Percentiles rank a stretch among this genome's conserved stretches.
Conservation (phyloP, 2,888 invertebrate genomes). For the Drosophila kokeensis region DNA sequence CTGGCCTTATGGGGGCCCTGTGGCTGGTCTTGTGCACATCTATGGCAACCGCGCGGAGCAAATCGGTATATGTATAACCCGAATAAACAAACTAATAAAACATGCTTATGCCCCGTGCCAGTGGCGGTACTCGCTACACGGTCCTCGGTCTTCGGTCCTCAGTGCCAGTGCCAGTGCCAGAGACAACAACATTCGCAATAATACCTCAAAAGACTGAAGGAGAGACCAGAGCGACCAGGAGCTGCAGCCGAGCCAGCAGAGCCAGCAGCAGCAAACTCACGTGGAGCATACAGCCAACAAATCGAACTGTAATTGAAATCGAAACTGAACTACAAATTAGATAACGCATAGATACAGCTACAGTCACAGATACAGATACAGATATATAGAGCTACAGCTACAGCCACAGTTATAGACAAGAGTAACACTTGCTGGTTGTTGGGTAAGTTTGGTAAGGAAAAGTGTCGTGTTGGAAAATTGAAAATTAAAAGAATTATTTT, state of each 20-base stretch:
- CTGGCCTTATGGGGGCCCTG: slow-evolving; percentile 4
- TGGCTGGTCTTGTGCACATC: slow-evolving; percentile 60
- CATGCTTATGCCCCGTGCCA: slow-evolving; percentile 59
- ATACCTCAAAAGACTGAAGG: slow-evolving; percentile 55
- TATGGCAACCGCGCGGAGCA: slow-evolving; percentile 83
- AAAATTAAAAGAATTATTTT: not conserved
- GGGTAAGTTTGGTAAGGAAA: slow-evolving; percentile 6
- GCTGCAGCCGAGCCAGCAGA: slow-evolving; percentile 38
- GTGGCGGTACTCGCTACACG: slow-evolving; percentile 13
- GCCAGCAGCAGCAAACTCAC: slow-evolving; percentile 24
- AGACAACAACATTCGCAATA: slow-evolving; percentile 30
- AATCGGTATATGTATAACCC: slow-evolving; percentile 81
- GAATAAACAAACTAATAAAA: slow-evolving; percentile 86
- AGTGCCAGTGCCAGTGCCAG: slow-evolving; percentile 6
- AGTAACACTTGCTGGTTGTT: not conserved
- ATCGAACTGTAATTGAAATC: slow-evolving; percentile 35
- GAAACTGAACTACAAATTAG: slow-evolving; percentile 40
- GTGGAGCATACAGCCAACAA: slow-evolving; percentile 30
- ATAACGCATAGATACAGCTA: slow-evolving; percentile 21
- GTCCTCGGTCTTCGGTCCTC: slow-evolving; percentile 3
- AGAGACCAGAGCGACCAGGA: slow-evolving; percentile 41
- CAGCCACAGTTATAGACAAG: not conserved
- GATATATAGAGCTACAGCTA: not conserved
- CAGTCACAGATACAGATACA: not conserved
- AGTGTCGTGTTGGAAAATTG: not conserved